phyloP scores from a whole-genome alignment of 2,113 vertebrate species.

The Addax nasomaculatus region DNA sequence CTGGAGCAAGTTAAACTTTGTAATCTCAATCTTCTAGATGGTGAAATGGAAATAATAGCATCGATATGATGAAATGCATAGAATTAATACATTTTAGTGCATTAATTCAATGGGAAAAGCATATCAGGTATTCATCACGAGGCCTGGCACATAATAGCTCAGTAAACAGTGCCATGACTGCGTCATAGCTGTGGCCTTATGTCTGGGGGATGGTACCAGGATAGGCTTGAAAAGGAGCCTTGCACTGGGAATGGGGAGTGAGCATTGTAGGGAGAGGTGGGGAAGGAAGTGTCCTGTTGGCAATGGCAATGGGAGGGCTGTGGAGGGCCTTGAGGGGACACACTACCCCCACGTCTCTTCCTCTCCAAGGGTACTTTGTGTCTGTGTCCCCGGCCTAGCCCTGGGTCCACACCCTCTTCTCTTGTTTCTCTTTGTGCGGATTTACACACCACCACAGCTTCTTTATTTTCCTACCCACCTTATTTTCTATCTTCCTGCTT shows the following conservation, averaged over 20 bases:
- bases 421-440: neutral
- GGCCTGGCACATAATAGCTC: neutral
- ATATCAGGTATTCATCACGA: neutral
- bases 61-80: neutral
- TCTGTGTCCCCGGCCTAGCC: neutral
- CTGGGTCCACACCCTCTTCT: neutral
- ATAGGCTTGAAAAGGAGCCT: neutral
- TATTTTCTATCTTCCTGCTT: slow-evolving; percentile 17
- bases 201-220: neutral
- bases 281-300: neutral
- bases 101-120: neutral
- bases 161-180: neutral
- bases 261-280: neutral
- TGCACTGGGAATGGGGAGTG: neutral
- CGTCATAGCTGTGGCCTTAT: neutral
- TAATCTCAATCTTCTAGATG: neutral
- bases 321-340: neutral
- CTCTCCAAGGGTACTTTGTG: neutral
- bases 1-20: neutral
- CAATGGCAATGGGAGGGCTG: neutral
- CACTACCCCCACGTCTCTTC: neutral
- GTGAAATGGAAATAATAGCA: neutral
- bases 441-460: neutral
- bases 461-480: neutral
- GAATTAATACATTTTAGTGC: neutral